These are phyloP conservation scores for Theretra japonica DNA, from an alignment of 2,888 invertebrate genomes.

Conservation along the genomic window DNA sequence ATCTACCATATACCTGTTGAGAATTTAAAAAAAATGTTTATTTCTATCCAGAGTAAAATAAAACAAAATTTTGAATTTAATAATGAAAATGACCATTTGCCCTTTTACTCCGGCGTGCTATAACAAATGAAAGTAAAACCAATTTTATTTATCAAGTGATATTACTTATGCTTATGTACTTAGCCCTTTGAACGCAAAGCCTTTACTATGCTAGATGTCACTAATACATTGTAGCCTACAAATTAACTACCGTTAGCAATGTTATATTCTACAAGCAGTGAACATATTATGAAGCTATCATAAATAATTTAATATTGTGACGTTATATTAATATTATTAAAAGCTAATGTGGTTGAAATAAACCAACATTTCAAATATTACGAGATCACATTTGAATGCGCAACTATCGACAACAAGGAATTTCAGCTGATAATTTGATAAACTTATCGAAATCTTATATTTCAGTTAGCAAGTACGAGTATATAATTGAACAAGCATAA, in stretches of 20 bases:
- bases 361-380: no score
- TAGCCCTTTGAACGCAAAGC: conserved; percentile 14
- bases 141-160: conserved; percentile 6
- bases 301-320: background rate
- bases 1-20: conserved; percentile 88
- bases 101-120: conserved; percentile 28
- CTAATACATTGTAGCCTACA: no score
- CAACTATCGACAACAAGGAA: background rate
- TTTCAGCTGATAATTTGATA: background rate
- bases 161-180: background rate
- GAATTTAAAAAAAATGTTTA: conserved; percentile 5
- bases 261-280: background rate
- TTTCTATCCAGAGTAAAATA: background rate
- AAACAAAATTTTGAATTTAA: background rate
- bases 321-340: no score
- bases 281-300: background rate
- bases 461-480: no score
- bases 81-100: conserved; percentile 21
- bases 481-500: no score
- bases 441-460: background rate
- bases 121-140: conserved; percentile 27
- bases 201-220: no score
- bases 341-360: no score
- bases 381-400: no score
- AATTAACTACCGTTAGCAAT: no score